Base-by-base conservation (phyloP, 1,140 invertebrate species). In the Latrodectus geometricus region DNA sequence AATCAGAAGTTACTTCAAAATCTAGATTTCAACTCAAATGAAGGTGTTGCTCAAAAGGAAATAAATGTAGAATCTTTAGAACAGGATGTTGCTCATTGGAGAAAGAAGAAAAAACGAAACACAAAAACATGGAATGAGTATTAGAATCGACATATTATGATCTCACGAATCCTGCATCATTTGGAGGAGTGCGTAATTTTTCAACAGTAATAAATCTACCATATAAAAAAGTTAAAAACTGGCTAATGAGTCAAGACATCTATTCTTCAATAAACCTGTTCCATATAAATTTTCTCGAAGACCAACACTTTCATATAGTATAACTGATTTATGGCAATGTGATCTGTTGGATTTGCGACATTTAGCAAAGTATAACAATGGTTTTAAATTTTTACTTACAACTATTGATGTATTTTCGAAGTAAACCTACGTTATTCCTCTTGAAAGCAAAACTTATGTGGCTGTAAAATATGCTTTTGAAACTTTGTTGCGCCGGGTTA, bases 321-420 rank as follows among this genome's bases (percentile, higher is more conserved):
- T 78, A 9, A 35, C 35, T 3, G 56, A 78, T 15, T 11, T 68
- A 17, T 66, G 65, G 5, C 61, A 77, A 77, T 61, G 54, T 23
- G 56, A 77, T 66, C 14, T 65, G 15, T 54, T 77, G 1, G 75
- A 77, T 15, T 65, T 77, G 0, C n/a, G 9, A 9, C 20, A 77
- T 15, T 65, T 56, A 9, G n/a, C 75, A 14, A 20, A 35, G 14
- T 3, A 65, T 23, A 77, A 77, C 65, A 56, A 15, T 0, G 75
- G 54, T 9, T 23, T 48, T 9, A 77, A 61, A 20, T 77, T 48
- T 52, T 48, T 77, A 35, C 23, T 77, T 14, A 65, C 56, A 9
- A 14, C 76, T 9, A 78, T 78, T 66, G 76, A 66, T 66, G 76
- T 78, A 12, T 78, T 68, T 78, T 66, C 56, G 8, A 78, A 78